Evolutionary conservation across 2,113 vertebrate genomes (phyloP).

Genomic region (Xiphophorus maculatus): DNA sequence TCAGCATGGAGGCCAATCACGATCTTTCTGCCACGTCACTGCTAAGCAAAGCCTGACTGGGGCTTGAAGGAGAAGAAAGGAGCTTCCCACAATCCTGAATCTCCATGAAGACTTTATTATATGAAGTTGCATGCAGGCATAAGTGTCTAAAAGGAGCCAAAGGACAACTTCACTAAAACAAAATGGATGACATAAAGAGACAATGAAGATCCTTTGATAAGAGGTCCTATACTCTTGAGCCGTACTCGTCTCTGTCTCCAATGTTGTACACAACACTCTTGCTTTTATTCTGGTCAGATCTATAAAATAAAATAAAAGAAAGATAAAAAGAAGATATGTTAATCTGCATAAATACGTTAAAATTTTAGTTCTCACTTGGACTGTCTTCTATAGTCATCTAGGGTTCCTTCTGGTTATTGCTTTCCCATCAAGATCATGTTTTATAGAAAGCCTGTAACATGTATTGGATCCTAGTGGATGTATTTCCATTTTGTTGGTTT

Average conservation of each 20-base stretch:
- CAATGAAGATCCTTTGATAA: conserved; percentile 17
- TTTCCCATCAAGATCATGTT: conserved; percentile 3
- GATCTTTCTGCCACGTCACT: conserved; percentile 54
- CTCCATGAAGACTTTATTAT: conserved; percentile 45
- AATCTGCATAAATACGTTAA: background rate
- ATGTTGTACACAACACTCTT: conserved; percentile 77
- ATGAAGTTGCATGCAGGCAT: conserved; percentile 27
- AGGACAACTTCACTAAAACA: conserved; percentile 36
- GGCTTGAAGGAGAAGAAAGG: conserved; percentile 22
- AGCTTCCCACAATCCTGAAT: conserved; percentile 27
- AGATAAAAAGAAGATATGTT: background rate
- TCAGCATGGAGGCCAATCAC: conserved; percentile 12
- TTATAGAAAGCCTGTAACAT: background rate
- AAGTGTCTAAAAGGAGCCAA: conserved; percentile 23
- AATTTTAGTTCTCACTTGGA: too few species aligned
- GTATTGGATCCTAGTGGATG: background rate
- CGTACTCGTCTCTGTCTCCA: conserved; percentile 71
- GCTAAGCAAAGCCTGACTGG: conserved; percentile 42
- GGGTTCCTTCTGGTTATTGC: background rate
- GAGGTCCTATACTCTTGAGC: conserved; percentile 78
- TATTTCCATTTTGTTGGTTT: background rate
- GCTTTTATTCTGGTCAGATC: conserved; percentile 66
- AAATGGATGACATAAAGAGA: conserved; percentile 35
- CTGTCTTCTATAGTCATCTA: background rate
- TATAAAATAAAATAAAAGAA: conserved; percentile 35